A percentile compares a stretch with the other conserved stretches of the same genome.
Evolutionary conservation across 2,888 invertebrate genomes (phyloP).

Genomic region (Meghimatium bilineatum): DNA sequence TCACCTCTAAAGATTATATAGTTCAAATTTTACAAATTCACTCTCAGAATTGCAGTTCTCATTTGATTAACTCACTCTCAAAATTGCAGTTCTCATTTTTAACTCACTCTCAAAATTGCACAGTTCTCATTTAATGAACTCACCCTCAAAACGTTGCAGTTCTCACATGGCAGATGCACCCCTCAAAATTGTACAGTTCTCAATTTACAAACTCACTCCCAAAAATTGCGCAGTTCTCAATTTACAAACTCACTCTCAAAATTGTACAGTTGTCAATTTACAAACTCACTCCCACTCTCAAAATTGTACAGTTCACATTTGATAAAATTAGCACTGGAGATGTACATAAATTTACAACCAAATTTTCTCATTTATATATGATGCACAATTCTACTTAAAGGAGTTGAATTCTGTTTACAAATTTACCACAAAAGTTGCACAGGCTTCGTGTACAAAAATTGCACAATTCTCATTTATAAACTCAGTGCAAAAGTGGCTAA

Average conservation of each 20-base stretch:
- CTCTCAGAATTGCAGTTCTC: not conserved
- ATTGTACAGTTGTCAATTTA: too few species aligned
- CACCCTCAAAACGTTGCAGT: not conserved
- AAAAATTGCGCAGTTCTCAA: not conserved
- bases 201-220: too few species aligned
- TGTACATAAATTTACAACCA: too few species aligned
- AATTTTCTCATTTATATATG: too few species aligned
- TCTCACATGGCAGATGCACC: not conserved
- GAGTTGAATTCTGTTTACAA: not conserved
- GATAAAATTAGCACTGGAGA: not conserved
- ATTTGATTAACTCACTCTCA: not conserved
- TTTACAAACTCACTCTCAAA: not conserved
- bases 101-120: not conserved
- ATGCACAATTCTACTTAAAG: too few species aligned
- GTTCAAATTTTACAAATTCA: not conserved
- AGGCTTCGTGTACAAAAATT: not conserved
- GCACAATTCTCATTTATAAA: not conserved
- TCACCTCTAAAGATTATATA: too few species aligned
- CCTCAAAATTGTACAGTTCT: not conserved
- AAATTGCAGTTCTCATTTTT: not conserved
- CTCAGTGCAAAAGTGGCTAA: not conserved
- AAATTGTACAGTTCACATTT: not conserved
- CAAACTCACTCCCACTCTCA: not conserved
- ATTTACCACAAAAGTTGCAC: not conserved
- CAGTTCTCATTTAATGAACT: not conserved